Evolutionary conservation across 53 echinoderm and acorn worm genomes (phyloP).

Genomic region (Echinarachnius parma): DNA sequence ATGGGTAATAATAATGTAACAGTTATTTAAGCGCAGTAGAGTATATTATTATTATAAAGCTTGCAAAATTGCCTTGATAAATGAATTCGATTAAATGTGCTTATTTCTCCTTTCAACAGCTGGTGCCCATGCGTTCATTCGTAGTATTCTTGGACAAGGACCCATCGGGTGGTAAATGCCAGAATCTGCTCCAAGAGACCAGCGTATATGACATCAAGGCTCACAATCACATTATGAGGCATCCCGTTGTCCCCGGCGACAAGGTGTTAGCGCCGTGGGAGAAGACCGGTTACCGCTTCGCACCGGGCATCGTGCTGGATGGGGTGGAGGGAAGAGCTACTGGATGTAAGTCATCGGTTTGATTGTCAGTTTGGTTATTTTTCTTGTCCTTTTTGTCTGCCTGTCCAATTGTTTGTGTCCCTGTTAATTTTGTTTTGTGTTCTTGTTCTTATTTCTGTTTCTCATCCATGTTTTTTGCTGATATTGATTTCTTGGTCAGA

Average conservation of each 20-base stretch:
- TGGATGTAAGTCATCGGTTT: slow-evolving; percentile 91
- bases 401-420: too few species aligned
- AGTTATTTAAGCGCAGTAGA: too few species aligned
- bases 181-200: slow-evolving; percentile 78
- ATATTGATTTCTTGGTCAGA: too few species aligned
- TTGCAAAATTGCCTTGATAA: too few species aligned
- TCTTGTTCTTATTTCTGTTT: too few species aligned
- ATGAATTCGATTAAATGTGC: too few species aligned
- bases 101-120: slow-evolving; percentile 31
- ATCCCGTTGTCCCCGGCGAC: slow-evolving; percentile 84
- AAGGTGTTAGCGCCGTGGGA: slow-evolving; percentile 86
- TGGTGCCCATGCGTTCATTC: slow-evolving; percentile 67
- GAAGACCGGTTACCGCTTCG: slow-evolving; percentile 64
- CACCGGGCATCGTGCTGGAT: slow-evolving; percentile 83
- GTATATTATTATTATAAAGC: too few species aligned
- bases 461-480: too few species aligned
- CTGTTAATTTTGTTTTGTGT: too few species aligned
- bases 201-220: slow-evolving; percentile 84
- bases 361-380: too few species aligned
- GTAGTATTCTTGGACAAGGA: slow-evolving; percentile 86
- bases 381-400: too few species aligned
- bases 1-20: too few species aligned
- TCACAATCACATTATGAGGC: slow-evolving; percentile 76
- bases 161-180: slow-evolving; percentile 66
- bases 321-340: slow-evolving; percentile 86